A percentile compares a stretch with the other conserved stretches of the same genome.
These are phyloP conservation scores for Salminus brasiliensis DNA, from an alignment of 2,113 vertebrate genomes.

Conservation along the genomic window DNA sequence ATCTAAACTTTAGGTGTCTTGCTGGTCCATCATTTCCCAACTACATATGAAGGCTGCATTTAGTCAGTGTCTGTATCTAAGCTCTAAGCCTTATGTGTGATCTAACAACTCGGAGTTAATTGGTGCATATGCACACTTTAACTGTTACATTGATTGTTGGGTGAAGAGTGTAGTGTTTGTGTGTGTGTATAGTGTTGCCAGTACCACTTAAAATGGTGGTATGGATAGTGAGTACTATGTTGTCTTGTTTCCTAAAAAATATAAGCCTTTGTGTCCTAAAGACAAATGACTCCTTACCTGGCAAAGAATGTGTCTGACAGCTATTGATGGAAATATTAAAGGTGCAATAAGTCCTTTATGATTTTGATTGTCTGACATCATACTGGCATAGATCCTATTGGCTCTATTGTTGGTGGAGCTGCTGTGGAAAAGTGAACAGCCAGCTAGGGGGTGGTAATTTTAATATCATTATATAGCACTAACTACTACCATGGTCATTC, in stretches of 20 bases:
- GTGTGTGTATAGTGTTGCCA: neutral
- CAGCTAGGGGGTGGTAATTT: neutral
- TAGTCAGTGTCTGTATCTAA: neutral
- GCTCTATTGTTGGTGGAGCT: neutral
- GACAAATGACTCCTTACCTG: neutral
- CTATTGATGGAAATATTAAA: neutral
- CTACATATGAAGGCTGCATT: neutral
- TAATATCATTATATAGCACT: neutral
- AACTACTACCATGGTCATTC: neutral
- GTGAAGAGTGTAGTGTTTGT: neutral
- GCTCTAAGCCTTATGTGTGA: constrained; percentile 19
- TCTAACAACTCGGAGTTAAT: neutral
- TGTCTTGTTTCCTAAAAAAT: neutral
- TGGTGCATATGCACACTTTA: neutral
- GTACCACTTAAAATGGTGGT: neutral
- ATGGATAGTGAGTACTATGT: neutral
- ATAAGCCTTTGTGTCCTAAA: neutral
- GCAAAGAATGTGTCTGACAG: neutral
- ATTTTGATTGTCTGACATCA: neutral
- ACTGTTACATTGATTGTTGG: neutral
- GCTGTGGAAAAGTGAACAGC: neutral
- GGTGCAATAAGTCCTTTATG: neutral
- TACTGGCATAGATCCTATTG: neutral
- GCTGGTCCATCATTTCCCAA: neutral
- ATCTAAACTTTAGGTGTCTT: neutral